Conservation (phyloP, 2,797 vertebrate species). For the Phataginus tetradactyla region DNA sequence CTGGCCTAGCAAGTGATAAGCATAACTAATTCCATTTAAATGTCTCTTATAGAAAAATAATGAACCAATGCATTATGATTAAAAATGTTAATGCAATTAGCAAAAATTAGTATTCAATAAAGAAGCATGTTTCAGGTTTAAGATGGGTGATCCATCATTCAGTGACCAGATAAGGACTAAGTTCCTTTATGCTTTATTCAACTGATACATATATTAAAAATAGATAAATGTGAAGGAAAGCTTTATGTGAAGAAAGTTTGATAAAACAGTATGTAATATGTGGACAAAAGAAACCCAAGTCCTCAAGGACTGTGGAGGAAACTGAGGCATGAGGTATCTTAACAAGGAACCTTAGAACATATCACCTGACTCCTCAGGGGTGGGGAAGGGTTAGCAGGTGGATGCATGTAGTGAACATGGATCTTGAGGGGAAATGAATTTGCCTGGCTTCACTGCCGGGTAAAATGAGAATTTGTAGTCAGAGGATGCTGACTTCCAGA, state of each 20-base stretch:
- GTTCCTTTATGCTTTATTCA: neutral
- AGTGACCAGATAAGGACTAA: neutral
- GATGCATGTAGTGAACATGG: too few relatives aligned
- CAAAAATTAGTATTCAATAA: constrained; percentile 20
- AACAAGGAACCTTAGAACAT: neutral
- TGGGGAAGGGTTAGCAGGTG: rapidly evolving
- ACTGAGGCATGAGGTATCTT: neutral
- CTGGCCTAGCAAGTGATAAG: constrained; percentile 51
- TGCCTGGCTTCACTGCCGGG: neutral
- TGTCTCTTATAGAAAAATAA: constrained; percentile 69
- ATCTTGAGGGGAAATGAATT: neutral
- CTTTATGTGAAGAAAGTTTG: constrained; percentile 30
- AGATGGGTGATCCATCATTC: neutral
- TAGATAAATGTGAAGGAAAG: neutral
- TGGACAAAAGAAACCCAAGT: neutral
- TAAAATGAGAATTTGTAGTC: neutral
- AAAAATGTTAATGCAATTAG: constrained; percentile 54
- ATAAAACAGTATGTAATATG: neutral
- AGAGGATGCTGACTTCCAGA: neutral
- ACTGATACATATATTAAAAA: neutral
- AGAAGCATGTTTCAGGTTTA: constrained; percentile 15
- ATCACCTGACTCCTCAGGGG: neutral
- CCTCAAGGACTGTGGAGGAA: neutral
- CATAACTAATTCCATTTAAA: constrained; percentile 58
- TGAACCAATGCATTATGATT: constrained; percentile 56